These are phyloP conservation scores for Copidosoma aretas DNA, from an alignment of 2,888 invertebrate genomes.

Conservation along the genomic window DNA sequence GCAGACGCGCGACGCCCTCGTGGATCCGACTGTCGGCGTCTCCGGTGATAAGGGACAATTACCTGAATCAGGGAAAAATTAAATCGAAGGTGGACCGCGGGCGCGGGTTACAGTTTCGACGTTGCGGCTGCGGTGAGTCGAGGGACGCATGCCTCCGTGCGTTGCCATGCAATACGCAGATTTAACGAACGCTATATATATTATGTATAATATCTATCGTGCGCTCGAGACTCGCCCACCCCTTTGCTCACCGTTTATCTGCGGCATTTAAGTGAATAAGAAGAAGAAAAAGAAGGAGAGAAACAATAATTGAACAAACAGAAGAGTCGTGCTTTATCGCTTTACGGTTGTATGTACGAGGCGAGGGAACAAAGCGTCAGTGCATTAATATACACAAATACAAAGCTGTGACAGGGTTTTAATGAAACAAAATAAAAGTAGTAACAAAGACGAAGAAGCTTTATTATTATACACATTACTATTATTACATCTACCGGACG, in stretches of 20 bases:
- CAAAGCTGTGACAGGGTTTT: constrained; percentile 35
- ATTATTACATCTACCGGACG: constrained; percentile 48
- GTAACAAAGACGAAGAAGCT: constrained; percentile 25
- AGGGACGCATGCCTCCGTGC: too few relatives aligned
- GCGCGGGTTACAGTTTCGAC: not conserved
- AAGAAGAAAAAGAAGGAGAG: constrained; percentile 2
- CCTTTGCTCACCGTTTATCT: not conserved
- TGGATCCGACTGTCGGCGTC: constrained; percentile 23
- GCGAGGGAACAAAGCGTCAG: constrained; percentile 24
- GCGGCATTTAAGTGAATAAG: constrained; percentile 17
- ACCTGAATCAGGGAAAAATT: not conserved
- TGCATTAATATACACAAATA: constrained; percentile 17
- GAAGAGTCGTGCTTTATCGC: not conserved
- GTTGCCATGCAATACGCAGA: too few relatives aligned
- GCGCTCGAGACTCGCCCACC: constrained; percentile 9
- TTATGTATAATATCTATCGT: too few relatives aligned
- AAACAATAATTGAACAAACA: not conserved
- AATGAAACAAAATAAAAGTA: constrained; percentile 14
- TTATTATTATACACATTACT: constrained; percentile 52
- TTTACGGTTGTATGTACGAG: not conserved
- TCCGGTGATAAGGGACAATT: constrained; percentile 6
- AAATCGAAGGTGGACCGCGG: not conserved
- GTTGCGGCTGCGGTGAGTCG: too few relatives aligned
- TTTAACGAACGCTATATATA: too few relatives aligned
- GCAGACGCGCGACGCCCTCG: constrained; percentile 24